phyloP scores from a whole-genome alignment of 2,113 vertebrate genomes.

The Clinocottus analis region DNA sequence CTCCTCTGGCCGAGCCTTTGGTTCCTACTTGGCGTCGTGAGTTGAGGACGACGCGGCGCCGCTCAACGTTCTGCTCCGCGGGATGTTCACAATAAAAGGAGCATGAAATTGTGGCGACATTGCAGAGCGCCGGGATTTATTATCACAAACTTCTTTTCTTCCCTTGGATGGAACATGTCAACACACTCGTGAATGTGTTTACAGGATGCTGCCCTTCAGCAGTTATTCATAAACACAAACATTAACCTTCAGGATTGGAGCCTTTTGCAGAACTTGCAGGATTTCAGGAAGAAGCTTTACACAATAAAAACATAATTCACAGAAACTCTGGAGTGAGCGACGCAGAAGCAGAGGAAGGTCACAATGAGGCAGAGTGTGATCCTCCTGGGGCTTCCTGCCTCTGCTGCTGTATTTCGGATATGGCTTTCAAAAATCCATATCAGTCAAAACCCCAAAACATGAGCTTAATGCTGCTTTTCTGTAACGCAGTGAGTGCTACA shows the following conservation, averaged over 20 bases:
- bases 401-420: conserved; percentile 11
- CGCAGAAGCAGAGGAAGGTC: neutral
- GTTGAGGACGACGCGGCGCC: too few relatives aligned
- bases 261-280: neutral
- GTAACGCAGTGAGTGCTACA: neutral
- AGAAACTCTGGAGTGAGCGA: neutral
- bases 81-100: neutral
- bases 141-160: neutral
- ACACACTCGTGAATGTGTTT: too few relatives aligned
- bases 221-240: neutral
- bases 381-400: conserved; percentile 23
- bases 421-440: conserved; percentile 29
- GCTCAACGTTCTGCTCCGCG: too few relatives aligned
- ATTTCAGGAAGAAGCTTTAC: neutral
- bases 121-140: neutral
- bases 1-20: too few relatives aligned
- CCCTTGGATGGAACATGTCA: neutral
- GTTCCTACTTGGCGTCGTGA: too few relatives aligned
- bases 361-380: neutral
- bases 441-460: conserved; percentile 5
- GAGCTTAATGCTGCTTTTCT: conserved; percentile 24
- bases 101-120: neutral
- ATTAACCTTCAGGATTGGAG: neutral
- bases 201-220: neutral
- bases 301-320: neutral